Evolutionary conservation across 2,888 invertebrate species (phyloP).

Genomic region (Seladonia tumulorum): DNA sequence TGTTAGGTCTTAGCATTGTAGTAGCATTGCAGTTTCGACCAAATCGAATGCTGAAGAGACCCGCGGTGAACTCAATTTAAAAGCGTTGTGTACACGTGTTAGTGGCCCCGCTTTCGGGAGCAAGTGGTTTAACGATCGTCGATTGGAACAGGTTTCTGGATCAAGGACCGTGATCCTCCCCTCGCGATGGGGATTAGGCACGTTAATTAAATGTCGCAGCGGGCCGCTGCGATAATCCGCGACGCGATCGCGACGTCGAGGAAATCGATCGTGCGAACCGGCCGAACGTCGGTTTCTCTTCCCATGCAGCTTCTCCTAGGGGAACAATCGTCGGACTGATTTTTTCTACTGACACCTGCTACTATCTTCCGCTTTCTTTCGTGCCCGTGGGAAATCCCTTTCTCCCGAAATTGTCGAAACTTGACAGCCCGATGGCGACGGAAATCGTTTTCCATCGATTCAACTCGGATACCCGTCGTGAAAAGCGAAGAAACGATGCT

Average conservation of each 20-base stretch:
- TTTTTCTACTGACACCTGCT: constrained; percentile 14
- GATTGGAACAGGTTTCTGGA: constrained; percentile 47
- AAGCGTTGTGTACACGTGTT: background rate
- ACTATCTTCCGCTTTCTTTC: constrained; percentile 36
- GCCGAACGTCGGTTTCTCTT: constrained; percentile 69
- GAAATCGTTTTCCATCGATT: background rate
- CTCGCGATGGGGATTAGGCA: constrained; percentile 27
- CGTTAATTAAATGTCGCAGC: constrained; percentile 55
- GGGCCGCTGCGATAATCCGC: constrained; percentile 34
- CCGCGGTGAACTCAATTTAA: background rate
- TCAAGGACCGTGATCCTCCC: constrained; percentile 44
- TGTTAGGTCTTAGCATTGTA: background rate
- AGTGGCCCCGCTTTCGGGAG: background rate
- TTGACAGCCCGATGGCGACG: no score
- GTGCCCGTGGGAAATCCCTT: constrained; percentile 55
- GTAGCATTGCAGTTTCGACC: no score
- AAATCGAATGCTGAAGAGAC: no score
- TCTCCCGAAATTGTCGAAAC: background rate
- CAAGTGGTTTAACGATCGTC: constrained; percentile 38
- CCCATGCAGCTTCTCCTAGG: constrained; percentile 61
- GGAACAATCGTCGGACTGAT: constrained; percentile 54
- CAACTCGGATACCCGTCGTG: background rate
- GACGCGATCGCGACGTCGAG: constrained; percentile 38
- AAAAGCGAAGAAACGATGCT: background rate
- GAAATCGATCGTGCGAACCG: constrained; percentile 71